These are phyloP conservation scores for Oreonectes daqikongensis DNA, from an alignment of 2,797 vertebrate species.

Conservation along the genomic window DNA sequence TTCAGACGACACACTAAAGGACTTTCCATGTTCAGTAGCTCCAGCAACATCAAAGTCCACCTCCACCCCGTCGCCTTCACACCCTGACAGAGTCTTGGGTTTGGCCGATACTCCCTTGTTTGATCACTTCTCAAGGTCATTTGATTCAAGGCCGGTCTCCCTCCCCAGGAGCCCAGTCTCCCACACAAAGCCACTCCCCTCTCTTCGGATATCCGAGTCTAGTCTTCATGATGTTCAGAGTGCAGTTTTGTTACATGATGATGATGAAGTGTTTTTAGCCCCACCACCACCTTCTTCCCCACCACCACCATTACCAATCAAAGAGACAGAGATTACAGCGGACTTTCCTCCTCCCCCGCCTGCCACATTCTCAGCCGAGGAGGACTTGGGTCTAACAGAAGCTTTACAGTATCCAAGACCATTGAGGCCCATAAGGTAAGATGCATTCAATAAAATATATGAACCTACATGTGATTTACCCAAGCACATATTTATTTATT, in stretches of 20 bases:
- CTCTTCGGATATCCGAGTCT: slow-evolving; percentile 84
- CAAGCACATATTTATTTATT: too few species aligned
- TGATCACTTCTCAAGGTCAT: slow-evolving; percentile 13
- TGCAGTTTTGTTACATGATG: slow-evolving; percentile 61
- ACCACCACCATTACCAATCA: slow-evolving; percentile 53
- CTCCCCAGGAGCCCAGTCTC: not conserved
- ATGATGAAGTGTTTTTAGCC: slow-evolving; percentile 82
- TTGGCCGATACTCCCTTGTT: slow-evolving; percentile 1
- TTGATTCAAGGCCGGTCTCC: not conserved
- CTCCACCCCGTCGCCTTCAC: slow-evolving; percentile 22
- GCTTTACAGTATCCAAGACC: not conserved
- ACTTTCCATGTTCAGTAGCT: slow-evolving; percentile 46
- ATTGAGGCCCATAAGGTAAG: slow-evolving; percentile 49
- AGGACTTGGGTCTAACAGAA: slow-evolving; percentile 21
- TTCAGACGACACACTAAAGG: slow-evolving; percentile 63
- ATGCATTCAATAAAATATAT: not conserved
- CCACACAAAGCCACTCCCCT: slow-evolving; percentile 65
- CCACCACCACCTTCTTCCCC: slow-evolving; percentile 34
- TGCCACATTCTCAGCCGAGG: slow-evolving; percentile 27
- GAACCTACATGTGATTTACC: not conserved
- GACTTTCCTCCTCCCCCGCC: slow-evolving; percentile 63
- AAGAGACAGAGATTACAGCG: slow-evolving; percentile 62
- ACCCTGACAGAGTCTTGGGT: slow-evolving; percentile 2
- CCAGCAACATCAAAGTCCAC: slow-evolving; percentile 34
- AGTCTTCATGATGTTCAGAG: slow-evolving; percentile 64